phyloP scores from a whole-genome alignment of 2,797 vertebrate species.

The Glyptemys insculpta region DNA sequence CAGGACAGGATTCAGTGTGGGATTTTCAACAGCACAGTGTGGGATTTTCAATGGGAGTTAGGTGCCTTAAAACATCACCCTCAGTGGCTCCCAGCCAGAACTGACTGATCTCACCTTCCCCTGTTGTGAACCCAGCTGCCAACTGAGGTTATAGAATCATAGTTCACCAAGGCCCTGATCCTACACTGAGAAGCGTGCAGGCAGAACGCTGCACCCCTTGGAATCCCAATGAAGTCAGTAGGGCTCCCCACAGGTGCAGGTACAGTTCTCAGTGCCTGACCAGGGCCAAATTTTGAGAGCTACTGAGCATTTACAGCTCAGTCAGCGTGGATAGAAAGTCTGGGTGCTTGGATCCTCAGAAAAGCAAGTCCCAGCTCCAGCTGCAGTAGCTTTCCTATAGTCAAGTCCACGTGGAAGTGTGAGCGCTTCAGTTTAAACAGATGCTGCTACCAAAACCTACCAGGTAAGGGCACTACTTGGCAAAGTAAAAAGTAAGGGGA shows the following conservation, averaged over 20 bases:
- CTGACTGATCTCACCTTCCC: neutral
- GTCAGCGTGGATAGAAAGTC: neutral
- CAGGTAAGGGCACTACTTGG: neutral
- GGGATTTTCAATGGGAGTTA: neutral
- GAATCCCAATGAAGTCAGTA: too few relatives aligned
- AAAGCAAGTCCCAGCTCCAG: neutral
- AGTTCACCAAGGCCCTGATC: too few relatives aligned
- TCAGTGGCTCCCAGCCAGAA: neutral
- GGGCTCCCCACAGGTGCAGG: too few relatives aligned
- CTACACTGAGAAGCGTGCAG: too few relatives aligned
- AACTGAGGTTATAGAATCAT: too few relatives aligned
- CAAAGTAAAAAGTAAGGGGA: neutral
- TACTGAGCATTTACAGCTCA: neutral
- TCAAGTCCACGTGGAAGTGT: neutral
- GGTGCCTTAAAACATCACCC: rapidly evolving
- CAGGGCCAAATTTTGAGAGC: neutral
- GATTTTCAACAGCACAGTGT: neutral
- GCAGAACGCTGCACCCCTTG: too few relatives aligned
- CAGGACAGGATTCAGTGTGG: neutral
- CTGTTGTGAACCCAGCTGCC: too few relatives aligned
- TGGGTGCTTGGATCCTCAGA: neutral
- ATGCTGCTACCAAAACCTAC: neutral
- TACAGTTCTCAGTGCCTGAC: neutral
- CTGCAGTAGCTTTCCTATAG: neutral
- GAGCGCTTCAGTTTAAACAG: neutral